phyloP scores from a whole-genome alignment of 1,140 invertebrate species.

The Neomicropteryx cornuta region DNA sequence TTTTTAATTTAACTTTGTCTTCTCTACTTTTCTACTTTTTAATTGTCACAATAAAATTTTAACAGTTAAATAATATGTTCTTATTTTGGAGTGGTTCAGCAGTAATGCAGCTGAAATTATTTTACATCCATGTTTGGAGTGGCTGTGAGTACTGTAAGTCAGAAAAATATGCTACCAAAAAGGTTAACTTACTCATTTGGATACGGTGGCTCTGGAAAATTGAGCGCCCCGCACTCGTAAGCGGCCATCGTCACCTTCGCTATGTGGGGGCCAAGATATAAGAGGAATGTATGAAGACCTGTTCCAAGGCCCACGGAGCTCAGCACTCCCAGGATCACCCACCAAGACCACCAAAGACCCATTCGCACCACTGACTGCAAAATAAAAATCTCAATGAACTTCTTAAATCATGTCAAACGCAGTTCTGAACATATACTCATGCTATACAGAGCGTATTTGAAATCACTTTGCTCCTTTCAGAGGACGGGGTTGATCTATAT shows the following conservation, averaged over 20 bases:
- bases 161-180: slow-evolving; percentile 2
- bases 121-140: neutral
- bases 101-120: neutral
- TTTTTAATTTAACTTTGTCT: too few species aligned
- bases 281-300: slow-evolving; percentile 94
- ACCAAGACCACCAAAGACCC: slow-evolving; percentile 55
- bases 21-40: neutral
- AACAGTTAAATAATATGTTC: neutral
- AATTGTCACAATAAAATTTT: neutral
- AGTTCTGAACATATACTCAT: too few species aligned
- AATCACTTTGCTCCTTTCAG: too few species aligned
- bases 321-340: slow-evolving; percentile 89
- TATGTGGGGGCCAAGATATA: slow-evolving; percentile 91
- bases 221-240: slow-evolving; percentile 88
- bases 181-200: slow-evolving; percentile 58
- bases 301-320: slow-evolving; percentile 97
- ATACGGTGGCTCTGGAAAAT: slow-evolving; percentile 91
- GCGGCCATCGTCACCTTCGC: slow-evolving; percentile 94
- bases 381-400: too few species aligned
- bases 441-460: too few species aligned
- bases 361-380: slow-evolving; percentile 11
- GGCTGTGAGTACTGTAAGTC: neutral
- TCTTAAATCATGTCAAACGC: too few species aligned
- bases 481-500: too few species aligned
- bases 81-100: neutral